A percentile compares a stretch with the other conserved stretches of the same genome.
Conservation (phyloP, 1,140 invertebrate species). For the Elysia chlorotica region DNA sequence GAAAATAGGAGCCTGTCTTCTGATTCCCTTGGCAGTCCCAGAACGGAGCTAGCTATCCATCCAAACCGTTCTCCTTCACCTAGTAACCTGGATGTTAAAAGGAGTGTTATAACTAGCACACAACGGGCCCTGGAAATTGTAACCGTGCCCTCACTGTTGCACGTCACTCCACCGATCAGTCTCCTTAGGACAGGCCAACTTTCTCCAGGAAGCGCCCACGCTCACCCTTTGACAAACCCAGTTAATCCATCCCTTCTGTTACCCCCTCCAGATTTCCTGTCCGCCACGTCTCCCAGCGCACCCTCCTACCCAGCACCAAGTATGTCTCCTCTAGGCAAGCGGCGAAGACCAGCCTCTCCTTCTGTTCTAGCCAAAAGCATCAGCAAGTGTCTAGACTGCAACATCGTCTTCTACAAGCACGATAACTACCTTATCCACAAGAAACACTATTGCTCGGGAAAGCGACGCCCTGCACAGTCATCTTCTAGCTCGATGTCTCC, state of each 20-base stretch:
- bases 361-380: constrained; percentile 66
- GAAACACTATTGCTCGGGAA: constrained; percentile 88
- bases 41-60: too few species aligned
- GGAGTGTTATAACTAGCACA: too few species aligned
- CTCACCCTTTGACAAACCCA: constrained; percentile 13
- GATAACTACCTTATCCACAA: constrained; percentile 95
- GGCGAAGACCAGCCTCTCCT: neutral
- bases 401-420: constrained; percentile 95
- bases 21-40: too few species aligned
- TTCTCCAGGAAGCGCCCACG: constrained; percentile 3
- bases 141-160: too few species aligned
- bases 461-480: constrained; percentile 45
- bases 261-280: constrained; percentile 20
- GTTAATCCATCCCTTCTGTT: constrained; percentile 24
- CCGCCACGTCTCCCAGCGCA: constrained; percentile 1
- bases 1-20: neutral
- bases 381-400: constrained; percentile 92
- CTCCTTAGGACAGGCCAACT: constrained; percentile 1
- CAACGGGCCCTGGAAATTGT: too few species aligned
- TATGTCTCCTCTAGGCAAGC: constrained; percentile 1
- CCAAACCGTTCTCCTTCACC: too few species aligned
- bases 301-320: neutral
- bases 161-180: too few species aligned
- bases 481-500: neutral
- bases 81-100: too few species aligned